Evolutionary conservation across 2,797 vertebrate genomes (phyloP), one percentile per base, ranked within the genome.

Genomic region (Tangara arthus): DNA sequence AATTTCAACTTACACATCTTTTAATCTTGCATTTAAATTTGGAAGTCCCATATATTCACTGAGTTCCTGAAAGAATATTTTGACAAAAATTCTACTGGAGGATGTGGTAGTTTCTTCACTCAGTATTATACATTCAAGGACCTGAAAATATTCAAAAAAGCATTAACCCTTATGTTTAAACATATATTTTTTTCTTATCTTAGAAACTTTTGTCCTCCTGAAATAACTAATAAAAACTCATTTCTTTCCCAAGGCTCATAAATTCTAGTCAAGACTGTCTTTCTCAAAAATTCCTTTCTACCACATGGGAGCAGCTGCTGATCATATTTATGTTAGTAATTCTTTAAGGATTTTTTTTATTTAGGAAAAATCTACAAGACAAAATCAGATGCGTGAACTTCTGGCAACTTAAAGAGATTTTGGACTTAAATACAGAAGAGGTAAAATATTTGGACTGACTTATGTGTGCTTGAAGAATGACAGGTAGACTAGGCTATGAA

Each of bases 21-120:
- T 99, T 81, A 99, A 98, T 87, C 99, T 98, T 95, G 99, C 99
- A 93, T 99, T 99, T 87, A 99, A 98, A 96, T 97, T 98, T 56
- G 99, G 99, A 83, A 99, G 99, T 61, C 99, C 99, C 99, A 99
- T 99, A 94, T 99, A 99, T 98, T 99, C 99, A 96, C 99, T 99
- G 8, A 99, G 98, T 87, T 99, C 99, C 95, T 99, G 99, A 97
- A 99, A 99, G 77, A 99, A 98, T 96, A 99, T 99, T 98, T 99
- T 99, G n/a, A 99, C 99, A 97, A 99, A 99, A 96, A 99, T 99
- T 95, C 99, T 98, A 82, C 99, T 99, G 70, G 99, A 99, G 1
- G 99, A 99, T 0, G 99, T 99, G 3, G 99, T 99, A 5, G 99
- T 99, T 97, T 99, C 99, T 97, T 99, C 99, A 76, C 99, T 99